Evolutionary conservation across 2,797 vertebrate genomes (phyloP).

Genomic region (Astyanax mexicanus): DNA sequence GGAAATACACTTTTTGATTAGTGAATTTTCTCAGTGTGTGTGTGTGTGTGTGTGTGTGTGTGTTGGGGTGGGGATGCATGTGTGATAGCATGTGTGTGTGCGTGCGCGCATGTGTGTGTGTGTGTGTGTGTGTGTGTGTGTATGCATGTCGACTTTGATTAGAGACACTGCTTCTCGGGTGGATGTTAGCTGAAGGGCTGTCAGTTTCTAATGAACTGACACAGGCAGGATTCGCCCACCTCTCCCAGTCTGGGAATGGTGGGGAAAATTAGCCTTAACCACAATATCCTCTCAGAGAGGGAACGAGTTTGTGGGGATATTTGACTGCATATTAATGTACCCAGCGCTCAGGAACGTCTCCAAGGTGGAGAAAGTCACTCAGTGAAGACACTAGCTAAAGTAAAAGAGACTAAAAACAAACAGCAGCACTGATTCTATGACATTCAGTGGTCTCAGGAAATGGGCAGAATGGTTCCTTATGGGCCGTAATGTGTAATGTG

Average conservation of each 20-base stretch:
- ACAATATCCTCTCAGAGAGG: slow-evolving; percentile 57
- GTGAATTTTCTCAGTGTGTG: slow-evolving; percentile 87
- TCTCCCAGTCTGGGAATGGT: slow-evolving; percentile 86
- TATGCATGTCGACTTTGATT: slow-evolving; percentile 92
- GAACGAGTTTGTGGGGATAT: slow-evolving; percentile 48
- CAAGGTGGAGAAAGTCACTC: slow-evolving; percentile 28
- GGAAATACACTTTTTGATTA: slow-evolving; percentile 97
- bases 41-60: slow-evolving; percentile 58
- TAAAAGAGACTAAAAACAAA: background rate
- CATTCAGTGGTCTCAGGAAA: no score
- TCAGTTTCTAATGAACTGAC: slow-evolving; percentile 93
- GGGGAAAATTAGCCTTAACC: slow-evolving; percentile 84
- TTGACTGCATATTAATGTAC: slow-evolving; percentile 60
- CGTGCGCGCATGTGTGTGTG: slow-evolving; percentile 29
- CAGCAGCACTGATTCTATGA: background rate
- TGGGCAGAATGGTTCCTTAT: no score
- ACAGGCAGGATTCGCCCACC: slow-evolving; percentile 81
- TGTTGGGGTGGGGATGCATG: slow-evolving; percentile 9
- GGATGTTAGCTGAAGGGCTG: slow-evolving; percentile 90
- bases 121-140: slow-evolving; percentile 66
- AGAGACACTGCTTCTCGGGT: slow-evolving; percentile 91
- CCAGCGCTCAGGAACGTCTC: slow-evolving; percentile 20
- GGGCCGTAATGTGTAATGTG: no score
- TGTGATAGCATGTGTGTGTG: slow-evolving; percentile 33
- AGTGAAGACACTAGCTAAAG: slow-evolving; percentile 3